Base-by-base conservation (phyloP, 2,888 invertebrate genomes). In the Lasius fuliginosus region DNA sequence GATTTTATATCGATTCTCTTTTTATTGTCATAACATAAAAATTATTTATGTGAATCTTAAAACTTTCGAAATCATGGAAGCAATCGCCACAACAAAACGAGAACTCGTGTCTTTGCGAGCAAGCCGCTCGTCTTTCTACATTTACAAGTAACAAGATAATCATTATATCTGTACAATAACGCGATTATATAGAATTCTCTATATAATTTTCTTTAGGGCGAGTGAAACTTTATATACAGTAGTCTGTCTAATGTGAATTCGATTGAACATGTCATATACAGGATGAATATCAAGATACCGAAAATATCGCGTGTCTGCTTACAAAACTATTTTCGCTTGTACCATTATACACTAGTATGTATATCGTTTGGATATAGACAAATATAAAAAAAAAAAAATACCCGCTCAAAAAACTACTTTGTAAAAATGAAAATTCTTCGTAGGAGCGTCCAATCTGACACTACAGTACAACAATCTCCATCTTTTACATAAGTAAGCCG, bases 371-470 rank as follows among this genome's bases (percentile, higher is more conserved):
- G 58, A 53, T 86, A 62, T 33, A 86, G 76, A 65, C 74, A 53
- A 85, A 82, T 81, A 74, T 75, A 83, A 90, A 82, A 79, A n/a
- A 4, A 68, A 83, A 90, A 76, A 76, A 86, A 79, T 9, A 65
- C 74, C 53, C 60, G 60, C 30, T 58, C 33, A 33, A 33, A 56
- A n/a, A 67, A 42, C 82, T 83, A 81, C 73, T 83, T 86, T 53
- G 49, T 85, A 85, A 87, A 86, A 90, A 86, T 87, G 85, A 83
- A 90, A 90, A 84, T 90, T 87, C 85, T 86, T 77, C 67, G 68
- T 67, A 85, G 40, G 23, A 82, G 82, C 85, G 75, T 79, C 75
- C 74, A 77, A 36, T 71, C 64, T 69, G 53, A 85, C 82, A 76
- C 79, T 60, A 36, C 62, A 27, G 30, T 82, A 74, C 74, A 83